A percentile compares a stretch with the other conserved stretches of the same genome.
Conservation (phyloP, 1,140 invertebrate genomes). For the Kradibia gibbosae region DNA sequence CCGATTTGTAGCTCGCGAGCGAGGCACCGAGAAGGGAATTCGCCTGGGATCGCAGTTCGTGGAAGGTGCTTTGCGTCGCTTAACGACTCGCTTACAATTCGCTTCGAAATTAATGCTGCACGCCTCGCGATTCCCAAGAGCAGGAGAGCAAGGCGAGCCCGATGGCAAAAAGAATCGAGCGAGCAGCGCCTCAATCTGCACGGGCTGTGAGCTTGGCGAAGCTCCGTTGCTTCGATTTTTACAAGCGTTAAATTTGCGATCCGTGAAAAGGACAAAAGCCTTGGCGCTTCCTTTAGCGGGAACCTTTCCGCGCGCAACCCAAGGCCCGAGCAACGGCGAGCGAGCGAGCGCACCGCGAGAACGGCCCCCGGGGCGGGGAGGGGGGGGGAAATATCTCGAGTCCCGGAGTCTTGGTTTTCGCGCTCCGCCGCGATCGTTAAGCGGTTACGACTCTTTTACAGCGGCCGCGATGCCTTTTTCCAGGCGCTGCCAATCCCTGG, state of each 20-base stretch:
- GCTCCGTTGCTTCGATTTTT: constrained; percentile 27
- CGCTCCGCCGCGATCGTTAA: constrained; percentile 37
- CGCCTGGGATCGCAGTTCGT: not conserved
- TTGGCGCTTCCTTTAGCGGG: not conserved
- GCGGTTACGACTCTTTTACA: constrained; percentile 36
- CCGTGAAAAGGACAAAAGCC: constrained; percentile 48
- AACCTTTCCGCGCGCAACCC: too few species aligned
- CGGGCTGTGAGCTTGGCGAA: constrained; percentile 26
- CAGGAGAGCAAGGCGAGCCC: not conserved
- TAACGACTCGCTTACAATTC: constrained; percentile 22
- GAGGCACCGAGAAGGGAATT: not conserved
- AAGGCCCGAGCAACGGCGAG: too few species aligned
- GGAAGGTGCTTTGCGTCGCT: not conserved
- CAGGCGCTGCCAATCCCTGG: constrained; percentile 8
- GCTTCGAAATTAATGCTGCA: constrained; percentile 19
- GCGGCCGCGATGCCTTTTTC: not conserved
- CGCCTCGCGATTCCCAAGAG: constrained; percentile 35
- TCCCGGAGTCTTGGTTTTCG: not conserved
- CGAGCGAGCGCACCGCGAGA: constrained; percentile 1
- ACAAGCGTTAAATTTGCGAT: constrained; percentile 33
- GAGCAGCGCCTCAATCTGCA: constrained; percentile 32
- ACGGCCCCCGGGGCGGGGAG: too few species aligned
- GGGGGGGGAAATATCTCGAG: not conserved
- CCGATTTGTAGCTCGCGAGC: too few species aligned
- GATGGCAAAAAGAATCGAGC: not conserved